These are phyloP conservation scores for Autographa pulchrina DNA, from an alignment of 2,888 invertebrate species.

Conservation along the genomic window DNA sequence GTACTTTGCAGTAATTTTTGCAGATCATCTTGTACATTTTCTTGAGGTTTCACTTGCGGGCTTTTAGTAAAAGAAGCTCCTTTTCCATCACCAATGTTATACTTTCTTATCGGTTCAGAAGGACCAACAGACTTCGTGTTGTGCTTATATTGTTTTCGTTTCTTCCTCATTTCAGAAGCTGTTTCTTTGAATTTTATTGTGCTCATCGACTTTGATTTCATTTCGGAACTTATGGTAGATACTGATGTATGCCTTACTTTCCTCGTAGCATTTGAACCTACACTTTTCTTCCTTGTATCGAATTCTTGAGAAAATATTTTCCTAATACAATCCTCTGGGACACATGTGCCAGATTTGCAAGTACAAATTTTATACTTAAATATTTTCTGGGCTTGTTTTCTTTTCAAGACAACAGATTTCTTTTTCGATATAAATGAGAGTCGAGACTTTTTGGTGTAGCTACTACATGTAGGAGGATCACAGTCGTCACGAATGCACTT, in stretches of 20 bases:
- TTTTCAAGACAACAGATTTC: slow-evolving; percentile 6
- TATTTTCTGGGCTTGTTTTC: slow-evolving; percentile 11
- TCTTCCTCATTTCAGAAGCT: slow-evolving; percentile 14
- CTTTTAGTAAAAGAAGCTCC: slow-evolving; percentile 17
- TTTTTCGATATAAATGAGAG: slow-evolving; percentile 20
- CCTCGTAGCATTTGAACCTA: neutral
- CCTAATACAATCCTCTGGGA: slow-evolving; percentile 8
- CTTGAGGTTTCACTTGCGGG: slow-evolving; percentile 31
- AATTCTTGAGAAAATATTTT: slow-evolving; percentile 7
- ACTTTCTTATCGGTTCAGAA: neutral
- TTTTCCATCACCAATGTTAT: slow-evolving; percentile 26
- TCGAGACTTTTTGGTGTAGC: slow-evolving; percentile 21
- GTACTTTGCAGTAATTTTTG: slow-evolving; percentile 27
- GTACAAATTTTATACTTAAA: slow-evolving; percentile 11
- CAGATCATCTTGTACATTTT: slow-evolving; percentile 9
- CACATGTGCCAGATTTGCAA: slow-evolving; percentile 23
- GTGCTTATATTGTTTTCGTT: slow-evolving; percentile 19
- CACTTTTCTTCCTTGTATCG: slow-evolving; percentile 2
- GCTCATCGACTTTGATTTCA: slow-evolving; percentile 47
- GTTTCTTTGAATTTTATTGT: slow-evolving; percentile 29
- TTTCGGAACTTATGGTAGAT: slow-evolving; percentile 16
- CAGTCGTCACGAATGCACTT: slow-evolving; percentile 26
- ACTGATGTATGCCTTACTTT: slow-evolving; percentile 17
- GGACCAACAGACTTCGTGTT: slow-evolving; percentile 13
- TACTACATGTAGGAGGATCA: slow-evolving; percentile 16